Evolutionary conservation across 2,888 invertebrate species (phyloP), one percentile per base, ranked within the genome.

Genomic region (Brenthis hecate): DNA sequence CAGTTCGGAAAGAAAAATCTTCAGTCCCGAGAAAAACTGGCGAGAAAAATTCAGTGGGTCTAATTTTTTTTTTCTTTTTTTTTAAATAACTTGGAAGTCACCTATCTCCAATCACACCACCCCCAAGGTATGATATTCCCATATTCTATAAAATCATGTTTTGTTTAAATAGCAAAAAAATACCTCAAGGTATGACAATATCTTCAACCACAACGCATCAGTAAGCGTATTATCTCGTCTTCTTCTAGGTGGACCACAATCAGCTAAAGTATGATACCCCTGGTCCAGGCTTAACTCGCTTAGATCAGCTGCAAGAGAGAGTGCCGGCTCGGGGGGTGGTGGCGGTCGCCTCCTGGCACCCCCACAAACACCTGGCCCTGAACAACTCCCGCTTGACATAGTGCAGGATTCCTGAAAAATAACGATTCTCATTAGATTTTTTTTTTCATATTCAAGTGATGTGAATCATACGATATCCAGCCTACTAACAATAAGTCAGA

Each of bases 221-320:
- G 83, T 89, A 0, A 91, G 82, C 14, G 87, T 86, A 57, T 88
- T 89, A 68, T 92, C 91, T 56, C 87, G 76, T 56, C 90, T 73
- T 71, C 91, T 78, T 51, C 90, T 80, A 0, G 91, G 91, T 0
- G 91, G 91, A 11, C 91, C 91, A 95, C 96, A 85, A 96, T 95
- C 84, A 0, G 96, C 95, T 68, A 97, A 87, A 8, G 97, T 97
- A 78, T 96, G 96, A 88, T 97, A 97, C 1, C 97, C 97, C 85
- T 97, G 96, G 86, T 97, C 97, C 54, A 96, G 90, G 79, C 95
- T 96, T 55, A 96, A 95, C 80, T 92, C 91, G 72, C 92, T 92
- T 58, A 92, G 82, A 74, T 92, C 92, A 0, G 92, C 91, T 2
- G 90, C 87, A 13, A 92, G 83, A n/a, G 92, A 86, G 50, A 89